Evolutionary conservation across 1,140 invertebrate species (phyloP).

Genomic region (Paraescarpia echinospica): DNA sequence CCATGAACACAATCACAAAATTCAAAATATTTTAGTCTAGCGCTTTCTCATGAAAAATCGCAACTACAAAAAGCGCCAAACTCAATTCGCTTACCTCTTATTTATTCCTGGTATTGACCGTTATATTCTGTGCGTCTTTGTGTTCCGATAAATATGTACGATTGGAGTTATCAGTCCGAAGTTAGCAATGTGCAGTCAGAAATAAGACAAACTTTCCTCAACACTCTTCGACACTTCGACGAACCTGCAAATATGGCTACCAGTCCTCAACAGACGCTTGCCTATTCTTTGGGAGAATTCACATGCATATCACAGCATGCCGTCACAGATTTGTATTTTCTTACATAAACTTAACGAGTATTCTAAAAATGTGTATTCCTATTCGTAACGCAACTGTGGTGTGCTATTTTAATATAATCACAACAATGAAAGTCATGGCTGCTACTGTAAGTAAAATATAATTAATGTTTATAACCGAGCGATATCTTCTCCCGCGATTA

Average conservation of each 20-base stretch:
- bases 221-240: not conserved
- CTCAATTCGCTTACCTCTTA: not conserved
- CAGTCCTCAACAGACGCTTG: not conserved
- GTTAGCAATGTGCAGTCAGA: not conserved
- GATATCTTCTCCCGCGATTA: not conserved
- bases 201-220: not conserved
- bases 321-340: not conserved
- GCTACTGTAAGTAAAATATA: not conserved
- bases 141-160: not conserved
- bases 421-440: not conserved
- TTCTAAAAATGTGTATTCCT: not conserved
- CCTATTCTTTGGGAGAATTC: not conserved
- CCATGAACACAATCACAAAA: not conserved
- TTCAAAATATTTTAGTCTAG: not conserved
- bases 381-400: not conserved
- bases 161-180: not conserved
- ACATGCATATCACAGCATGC: not conserved
- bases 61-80: not conserved
- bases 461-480: not conserved
- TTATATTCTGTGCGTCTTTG: not conserved
- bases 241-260: constrained; percentile 4
- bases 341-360: not conserved
- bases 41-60: not conserved
- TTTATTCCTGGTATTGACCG: not conserved
- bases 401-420: not conserved